Evolutionary conservation across 2,888 invertebrate species (phyloP).

Genomic region (Volucella inanis): DNA sequence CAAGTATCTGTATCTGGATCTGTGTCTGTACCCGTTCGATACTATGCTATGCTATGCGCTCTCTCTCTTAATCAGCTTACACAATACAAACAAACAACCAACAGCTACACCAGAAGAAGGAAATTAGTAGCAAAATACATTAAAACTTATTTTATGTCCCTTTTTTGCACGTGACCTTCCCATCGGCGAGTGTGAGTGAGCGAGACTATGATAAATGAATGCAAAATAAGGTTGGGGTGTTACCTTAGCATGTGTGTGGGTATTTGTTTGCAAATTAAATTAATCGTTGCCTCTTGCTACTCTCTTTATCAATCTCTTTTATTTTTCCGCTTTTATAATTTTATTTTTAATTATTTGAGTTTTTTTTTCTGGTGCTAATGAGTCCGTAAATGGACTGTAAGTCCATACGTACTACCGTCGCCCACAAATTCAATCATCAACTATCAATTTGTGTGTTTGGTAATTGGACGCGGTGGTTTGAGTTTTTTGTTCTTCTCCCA

Average conservation of each 20-base stretch:
- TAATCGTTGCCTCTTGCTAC: not conserved
- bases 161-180: slow-evolving; percentile 24
- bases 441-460: slow-evolving; percentile 15
- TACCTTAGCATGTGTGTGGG: slow-evolving; percentile 58
- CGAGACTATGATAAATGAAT: slow-evolving; percentile 34
- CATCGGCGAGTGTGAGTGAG: slow-evolving; percentile 20
- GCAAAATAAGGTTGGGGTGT: slow-evolving; percentile 62
- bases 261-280: slow-evolving; percentile 68
- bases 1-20: slow-evolving; percentile 21
- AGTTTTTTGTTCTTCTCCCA: not conserved
- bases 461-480: not conserved
- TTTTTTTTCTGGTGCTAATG: slow-evolving; percentile 34
- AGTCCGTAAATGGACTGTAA: not conserved
- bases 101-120: slow-evolving; percentile 6
- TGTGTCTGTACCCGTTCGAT: no score
- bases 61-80: slow-evolving; percentile 56
- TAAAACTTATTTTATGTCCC: slow-evolving; percentile 58
- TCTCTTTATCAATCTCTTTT: not conserved
- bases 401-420: slow-evolving; percentile 6
- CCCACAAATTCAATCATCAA: slow-evolving; percentile 38
- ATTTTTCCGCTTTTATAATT: not conserved
- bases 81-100: not conserved
- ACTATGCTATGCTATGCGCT: not conserved
- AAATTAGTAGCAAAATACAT: slow-evolving; percentile 66
- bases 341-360: slow-evolving; percentile 6